Percentiles rank a stretch among this genome's conserved stretches.
These are phyloP conservation scores for Platycheirus albimanus DNA, from an alignment of 2,888 invertebrate species.

Conservation along the genomic window DNA sequence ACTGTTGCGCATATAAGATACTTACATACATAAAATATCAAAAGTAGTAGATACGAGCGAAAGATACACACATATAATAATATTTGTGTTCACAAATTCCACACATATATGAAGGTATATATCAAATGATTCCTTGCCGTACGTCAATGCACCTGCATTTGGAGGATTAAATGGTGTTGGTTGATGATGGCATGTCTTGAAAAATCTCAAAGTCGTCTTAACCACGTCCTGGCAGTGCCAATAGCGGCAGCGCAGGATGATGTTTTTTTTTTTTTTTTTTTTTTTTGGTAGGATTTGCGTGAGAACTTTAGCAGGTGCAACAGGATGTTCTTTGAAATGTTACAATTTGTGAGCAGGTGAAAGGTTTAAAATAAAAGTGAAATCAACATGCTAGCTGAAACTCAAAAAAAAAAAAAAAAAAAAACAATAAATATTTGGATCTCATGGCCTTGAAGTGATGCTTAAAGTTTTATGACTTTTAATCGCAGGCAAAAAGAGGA, in stretches of 20 bases:
- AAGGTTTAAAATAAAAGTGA: constrained; percentile 71
- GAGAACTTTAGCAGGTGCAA: constrained; percentile 71
- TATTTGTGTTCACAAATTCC: too few relatives aligned
- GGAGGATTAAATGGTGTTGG: constrained; percentile 34
- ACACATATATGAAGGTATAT: neutral
- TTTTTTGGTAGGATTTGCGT: constrained; percentile 55
- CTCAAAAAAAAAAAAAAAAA: neutral
- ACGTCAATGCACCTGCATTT: constrained; percentile 64
- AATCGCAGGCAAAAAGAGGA: neutral
- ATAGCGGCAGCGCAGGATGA: constrained; percentile 48
- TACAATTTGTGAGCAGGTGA: constrained; percentile 72
- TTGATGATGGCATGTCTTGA: constrained; percentile 50
- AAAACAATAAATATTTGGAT: constrained; percentile 5
- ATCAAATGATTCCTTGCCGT: constrained; percentile 7
- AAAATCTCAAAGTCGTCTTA: constrained; percentile 61
- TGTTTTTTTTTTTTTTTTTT: constrained; percentile 44
- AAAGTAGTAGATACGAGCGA: neutral
- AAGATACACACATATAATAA: neutral
- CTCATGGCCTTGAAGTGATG: constrained; percentile 48
- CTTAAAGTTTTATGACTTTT: neutral
- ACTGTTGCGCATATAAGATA: constrained; percentile 40
- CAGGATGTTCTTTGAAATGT: constrained; percentile 64
- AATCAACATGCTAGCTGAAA: constrained; percentile 38
- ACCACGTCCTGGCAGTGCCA: constrained; percentile 16
- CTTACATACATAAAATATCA: constrained; percentile 66